Conservation (phyloP, 2,888 invertebrate genomes). For the Sinhomidia bicolor region DNA sequence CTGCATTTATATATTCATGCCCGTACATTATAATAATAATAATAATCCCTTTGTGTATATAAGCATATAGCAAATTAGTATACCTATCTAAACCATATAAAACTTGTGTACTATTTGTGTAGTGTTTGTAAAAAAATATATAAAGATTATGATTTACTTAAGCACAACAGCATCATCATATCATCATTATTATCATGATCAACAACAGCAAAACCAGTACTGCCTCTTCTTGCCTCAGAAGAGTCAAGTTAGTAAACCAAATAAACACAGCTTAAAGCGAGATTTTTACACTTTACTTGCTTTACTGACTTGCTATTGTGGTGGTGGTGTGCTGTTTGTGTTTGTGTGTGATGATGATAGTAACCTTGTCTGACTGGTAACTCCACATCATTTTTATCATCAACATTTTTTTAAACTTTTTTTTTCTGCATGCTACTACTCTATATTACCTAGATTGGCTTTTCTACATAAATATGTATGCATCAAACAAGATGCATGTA, state of each 20-base stretch:
- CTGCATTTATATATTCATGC: constrained; percentile 7
- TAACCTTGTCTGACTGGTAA: constrained; percentile 75
- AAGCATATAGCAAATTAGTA: too few relatives aligned
- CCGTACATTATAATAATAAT: constrained; percentile 20
- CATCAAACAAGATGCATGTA: neutral
- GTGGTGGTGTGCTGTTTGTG: neutral
- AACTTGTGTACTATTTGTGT: constrained; percentile 39
- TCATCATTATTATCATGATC: neutral
- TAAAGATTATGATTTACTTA: constrained; percentile 42
- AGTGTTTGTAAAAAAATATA: constrained; percentile 28
- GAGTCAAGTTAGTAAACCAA: constrained; percentile 38
- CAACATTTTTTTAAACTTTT: constrained; percentile 36
- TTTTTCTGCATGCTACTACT: constrained; percentile 69
- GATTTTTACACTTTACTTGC: constrained; percentile 28
- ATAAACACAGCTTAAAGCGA: constrained; percentile 62
- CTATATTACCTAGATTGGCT: constrained; percentile 72
- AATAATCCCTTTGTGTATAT: constrained; percentile 1
- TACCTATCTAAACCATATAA: too few relatives aligned
- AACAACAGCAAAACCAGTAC: constrained; percentile 64
- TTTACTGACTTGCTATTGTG: constrained; percentile 15
- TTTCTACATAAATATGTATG: constrained; percentile 17
- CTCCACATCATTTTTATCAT: constrained; percentile 71
- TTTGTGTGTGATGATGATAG: constrained; percentile 33
- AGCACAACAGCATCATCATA: constrained; percentile 7
- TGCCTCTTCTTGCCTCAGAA: neutral